These are phyloP conservation scores for Piscicola geometra DNA, from an alignment of 2,888 invertebrate genomes.

Conservation along the genomic window DNA sequence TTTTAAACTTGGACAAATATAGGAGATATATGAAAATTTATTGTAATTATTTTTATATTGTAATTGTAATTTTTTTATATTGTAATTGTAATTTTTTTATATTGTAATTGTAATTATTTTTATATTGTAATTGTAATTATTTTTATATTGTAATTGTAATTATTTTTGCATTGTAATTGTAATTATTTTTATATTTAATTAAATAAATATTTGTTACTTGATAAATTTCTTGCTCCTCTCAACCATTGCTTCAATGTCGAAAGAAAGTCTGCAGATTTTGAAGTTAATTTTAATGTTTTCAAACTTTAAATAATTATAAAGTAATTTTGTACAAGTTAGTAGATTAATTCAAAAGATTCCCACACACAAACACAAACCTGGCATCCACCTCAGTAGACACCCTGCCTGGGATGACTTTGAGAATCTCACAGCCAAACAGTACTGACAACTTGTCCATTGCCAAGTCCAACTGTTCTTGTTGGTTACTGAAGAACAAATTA, in stretches of 20 bases:
- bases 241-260: slow-evolving; percentile 85
- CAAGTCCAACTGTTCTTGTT: slow-evolving; percentile 71
- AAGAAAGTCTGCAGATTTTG: slow-evolving; percentile 70
- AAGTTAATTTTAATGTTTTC: not conserved
- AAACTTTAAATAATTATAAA: not conserved
- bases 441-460: slow-evolving; percentile 92
- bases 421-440: slow-evolving; percentile 90
- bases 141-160: no score
- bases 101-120: no score
- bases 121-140: no score
- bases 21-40: no score
- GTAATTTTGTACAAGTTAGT: not conserved
- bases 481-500: no score
- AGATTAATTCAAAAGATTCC: not conserved
- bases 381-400: slow-evolving; percentile 96
- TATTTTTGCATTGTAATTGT: no score
- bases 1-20: no score
- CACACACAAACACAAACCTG: slow-evolving; percentile 66
- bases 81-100: no score
- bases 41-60: no score
- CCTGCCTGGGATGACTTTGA: slow-evolving; percentile 93
- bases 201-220: slow-evolving; percentile 51
- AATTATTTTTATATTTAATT: no score
- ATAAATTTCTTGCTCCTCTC: slow-evolving; percentile 83
- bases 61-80: no score